phyloP scores from a whole-genome alignment of 2,888 invertebrate genomes.

The Coelinius sp. region DNA sequence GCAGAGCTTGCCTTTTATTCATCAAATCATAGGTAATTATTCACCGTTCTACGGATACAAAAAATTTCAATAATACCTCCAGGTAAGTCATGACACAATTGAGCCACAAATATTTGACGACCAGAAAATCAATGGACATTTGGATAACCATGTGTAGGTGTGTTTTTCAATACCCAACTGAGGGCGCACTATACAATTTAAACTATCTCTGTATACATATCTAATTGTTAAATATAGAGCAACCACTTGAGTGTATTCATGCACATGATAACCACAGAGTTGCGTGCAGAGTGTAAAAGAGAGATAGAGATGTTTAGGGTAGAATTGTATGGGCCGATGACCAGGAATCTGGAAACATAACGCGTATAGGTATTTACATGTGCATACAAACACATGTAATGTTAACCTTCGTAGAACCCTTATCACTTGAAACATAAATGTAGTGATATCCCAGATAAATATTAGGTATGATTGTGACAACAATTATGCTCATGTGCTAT shows the following conservation, averaged over 20 bases:
- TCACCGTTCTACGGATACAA: not conserved
- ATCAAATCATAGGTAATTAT: not conserved
- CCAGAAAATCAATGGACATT: conserved; percentile 28
- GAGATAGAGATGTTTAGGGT: not conserved
- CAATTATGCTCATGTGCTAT: too few species aligned
- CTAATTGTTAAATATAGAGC: not conserved
- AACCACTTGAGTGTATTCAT: conserved; percentile 17
- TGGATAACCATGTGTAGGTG: conserved; percentile 18
- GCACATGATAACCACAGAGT: conserved; percentile 11
- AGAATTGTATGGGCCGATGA: conserved; percentile 7
- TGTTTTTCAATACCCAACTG: not conserved
- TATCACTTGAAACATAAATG: not conserved
- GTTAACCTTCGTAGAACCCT: not conserved
- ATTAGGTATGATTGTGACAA: not conserved
- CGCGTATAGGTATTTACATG: conserved; percentile 55
- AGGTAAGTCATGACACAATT: not conserved
- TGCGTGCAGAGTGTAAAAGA: not conserved
- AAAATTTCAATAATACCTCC: not conserved
- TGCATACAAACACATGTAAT: conserved; percentile 57
- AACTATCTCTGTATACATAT: conserved; percentile 15
- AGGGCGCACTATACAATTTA: conserved; percentile 5
- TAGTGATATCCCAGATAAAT: not conserved
- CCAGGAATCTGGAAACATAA: conserved; percentile 47
- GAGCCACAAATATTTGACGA: conserved; percentile 12
- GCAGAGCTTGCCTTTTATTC: not conserved